Conservation (phyloP, 35 echinoderm and acorn worm species). For the Apostichopus californicus region DNA sequence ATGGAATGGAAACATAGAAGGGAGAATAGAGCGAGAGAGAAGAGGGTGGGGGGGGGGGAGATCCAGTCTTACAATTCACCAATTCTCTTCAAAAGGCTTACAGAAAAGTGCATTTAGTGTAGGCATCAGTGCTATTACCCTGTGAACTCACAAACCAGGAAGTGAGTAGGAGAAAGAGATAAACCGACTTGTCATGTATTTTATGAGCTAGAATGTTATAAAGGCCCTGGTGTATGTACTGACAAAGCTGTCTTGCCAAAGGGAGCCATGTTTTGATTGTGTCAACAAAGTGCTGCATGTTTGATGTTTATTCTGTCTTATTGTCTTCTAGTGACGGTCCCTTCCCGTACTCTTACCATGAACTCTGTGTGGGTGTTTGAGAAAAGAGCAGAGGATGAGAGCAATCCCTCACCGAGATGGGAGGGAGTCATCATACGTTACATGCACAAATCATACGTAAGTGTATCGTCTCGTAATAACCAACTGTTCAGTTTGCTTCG, state of each 20-base stretch:
- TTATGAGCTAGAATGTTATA: not conserved
- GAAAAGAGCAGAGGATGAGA: constrained; percentile 10
- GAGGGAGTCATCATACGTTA: constrained; percentile 53
- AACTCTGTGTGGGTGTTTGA: constrained; percentile 59
- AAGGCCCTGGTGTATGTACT: not conserved
- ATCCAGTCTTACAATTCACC: too few relatives aligned
- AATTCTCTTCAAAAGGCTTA: too few relatives aligned
- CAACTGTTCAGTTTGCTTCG: too few relatives aligned
- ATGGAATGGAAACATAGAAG: not conserved
- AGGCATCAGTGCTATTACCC: too few relatives aligned
- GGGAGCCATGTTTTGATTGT: not conserved
- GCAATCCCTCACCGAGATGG: constrained; percentile 21
- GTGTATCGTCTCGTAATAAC: not conserved
- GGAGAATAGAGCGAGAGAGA: too few relatives aligned
- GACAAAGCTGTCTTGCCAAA: not conserved
- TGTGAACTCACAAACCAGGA: too few relatives aligned
- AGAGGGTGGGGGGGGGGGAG: too few relatives aligned
- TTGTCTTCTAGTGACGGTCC: constrained; percentile 30
- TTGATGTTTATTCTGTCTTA: not conserved
- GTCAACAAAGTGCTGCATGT: too few relatives aligned
- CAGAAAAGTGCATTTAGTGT: too few relatives aligned
- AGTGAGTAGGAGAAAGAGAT: too few relatives aligned
- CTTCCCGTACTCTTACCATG: constrained; percentile 28
- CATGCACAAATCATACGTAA: constrained; percentile 33
- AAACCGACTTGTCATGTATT: too few relatives aligned